Base-by-base conservation (phyloP, 2,888 invertebrate species). In the Monopis laevigella region DNA sequence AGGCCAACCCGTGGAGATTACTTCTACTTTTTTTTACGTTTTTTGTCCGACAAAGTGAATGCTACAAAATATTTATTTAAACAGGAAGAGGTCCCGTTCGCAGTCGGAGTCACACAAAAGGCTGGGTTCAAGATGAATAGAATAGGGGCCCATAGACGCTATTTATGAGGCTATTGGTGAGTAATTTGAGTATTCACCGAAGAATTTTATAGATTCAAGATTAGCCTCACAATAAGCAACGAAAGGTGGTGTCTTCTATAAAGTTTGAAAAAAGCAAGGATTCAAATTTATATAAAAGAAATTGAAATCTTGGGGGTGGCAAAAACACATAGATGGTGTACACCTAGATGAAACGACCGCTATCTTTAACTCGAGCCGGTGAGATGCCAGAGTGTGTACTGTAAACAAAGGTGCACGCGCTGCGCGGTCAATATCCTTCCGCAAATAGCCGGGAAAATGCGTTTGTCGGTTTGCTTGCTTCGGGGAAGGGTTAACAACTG, bases 401-500 rank as follows among this genome's bases (percentile, higher is more conserved):
- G 72, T 75, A 75, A 77, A 77, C 74, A 75, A 62, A 62, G 62
- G 62, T 61, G 56, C 51, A 47, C 53, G 47, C 49, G 56, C 43
- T 52, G 54, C 51, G 65, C 71, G 70, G 74, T 73, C 72, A 72
- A 72, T 67, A 74, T 70, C 65, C 63, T 56, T 64, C 72, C 69
- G 60, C 70, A 72, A 72, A 71, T 72, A 69, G 67, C 66, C 53
- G 51, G 45, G 47, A 45, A 41, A 29, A 46, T 46, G 47, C 50
- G 50, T 50, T 49, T 52, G 52, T 52, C 53, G 51, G 51, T 51
- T 50, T 52, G 50, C 49, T 39, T 28, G 13, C 24, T 18, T 18
- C 29, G 27, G n/a, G 17, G 38, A 39, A 39, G 27, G 39, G 39
- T 39, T 39, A 39, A 24, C 32, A 32, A 32, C 16, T 30, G 17